A percentile compares a stretch with the other conserved stretches of the same genome.
Conservation (phyloP, 2,113 vertebrate species). For the Phaetusa simplex region DNA sequence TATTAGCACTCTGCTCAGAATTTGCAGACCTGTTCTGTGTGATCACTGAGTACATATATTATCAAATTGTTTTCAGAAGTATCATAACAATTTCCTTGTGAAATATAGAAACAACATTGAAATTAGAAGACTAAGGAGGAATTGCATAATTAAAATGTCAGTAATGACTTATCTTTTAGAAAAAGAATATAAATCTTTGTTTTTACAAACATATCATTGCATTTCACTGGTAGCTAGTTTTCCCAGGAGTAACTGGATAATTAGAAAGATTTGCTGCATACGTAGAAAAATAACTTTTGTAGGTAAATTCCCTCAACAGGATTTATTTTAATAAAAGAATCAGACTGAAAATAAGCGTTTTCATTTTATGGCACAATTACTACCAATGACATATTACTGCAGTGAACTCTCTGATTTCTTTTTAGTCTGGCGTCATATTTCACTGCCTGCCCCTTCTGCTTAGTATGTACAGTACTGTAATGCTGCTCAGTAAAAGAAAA, state of each 20-base stretch:
- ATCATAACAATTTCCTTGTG: constrained; percentile 10
- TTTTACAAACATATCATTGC: constrained; percentile 15
- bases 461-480: not conserved
- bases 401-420: constrained; percentile 48
- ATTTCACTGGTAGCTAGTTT: not conserved
- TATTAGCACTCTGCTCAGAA: not conserved
- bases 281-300: constrained; percentile 20
- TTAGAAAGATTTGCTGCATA: constrained; percentile 27
- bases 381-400: constrained; percentile 30
- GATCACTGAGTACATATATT: not conserved
- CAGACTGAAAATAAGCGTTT: constrained; percentile 20
- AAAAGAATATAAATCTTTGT: not conserved
- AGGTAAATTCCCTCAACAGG: constrained; percentile 17
- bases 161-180: not conserved
- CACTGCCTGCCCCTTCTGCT: not conserved
- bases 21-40: not conserved
- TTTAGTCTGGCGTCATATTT: constrained; percentile 22
- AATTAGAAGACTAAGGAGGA: not conserved
- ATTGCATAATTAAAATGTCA: constrained; percentile 43
- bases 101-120: not conserved
- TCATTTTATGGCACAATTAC: constrained; percentile 42
- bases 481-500: constrained; percentile 16
- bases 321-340: constrained; percentile 50
- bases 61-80: not conserved
- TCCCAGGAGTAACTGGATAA: not conserved